Evolutionary conservation across 2,888 invertebrate genomes (phyloP).

Genomic region (Tholera decimalis): DNA sequence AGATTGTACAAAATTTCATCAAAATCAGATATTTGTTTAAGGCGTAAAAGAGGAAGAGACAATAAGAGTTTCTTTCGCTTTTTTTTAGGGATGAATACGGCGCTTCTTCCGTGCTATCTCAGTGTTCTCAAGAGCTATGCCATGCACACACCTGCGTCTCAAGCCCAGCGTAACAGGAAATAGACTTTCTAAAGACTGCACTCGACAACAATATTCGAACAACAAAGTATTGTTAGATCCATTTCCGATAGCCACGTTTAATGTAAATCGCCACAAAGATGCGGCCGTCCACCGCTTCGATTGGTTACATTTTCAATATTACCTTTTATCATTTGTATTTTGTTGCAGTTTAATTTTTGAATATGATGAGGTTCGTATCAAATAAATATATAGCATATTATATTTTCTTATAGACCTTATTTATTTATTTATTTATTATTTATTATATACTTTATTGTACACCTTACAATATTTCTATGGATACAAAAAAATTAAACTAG

Average conservation of each 20-base stretch:
- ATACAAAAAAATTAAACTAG: too few relatives aligned
- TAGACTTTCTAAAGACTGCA: slow-evolving; percentile 6
- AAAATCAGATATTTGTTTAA: too few relatives aligned
- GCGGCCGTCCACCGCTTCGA: not conserved
- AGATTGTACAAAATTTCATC: too few relatives aligned
- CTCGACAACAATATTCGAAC: slow-evolving; percentile 9
- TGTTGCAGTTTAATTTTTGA: not conserved
- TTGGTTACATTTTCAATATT: slow-evolving; percentile 20
- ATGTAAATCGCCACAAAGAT: not conserved
- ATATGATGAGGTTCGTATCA: not conserved
- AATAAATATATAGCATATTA: too few relatives aligned
- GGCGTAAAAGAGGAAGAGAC: too few relatives aligned
- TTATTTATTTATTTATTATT: too few relatives aligned
- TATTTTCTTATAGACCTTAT: too few relatives aligned
- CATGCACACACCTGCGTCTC: not conserved
- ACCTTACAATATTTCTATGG: too few relatives aligned
- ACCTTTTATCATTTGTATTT: not conserved
- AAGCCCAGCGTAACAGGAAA: slow-evolving; percentile 13
- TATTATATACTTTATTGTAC: not conserved
- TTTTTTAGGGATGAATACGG: too few relatives aligned
- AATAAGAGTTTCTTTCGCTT: too few relatives aligned
- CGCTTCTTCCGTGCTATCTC: not conserved
- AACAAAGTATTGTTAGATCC: not conserved
- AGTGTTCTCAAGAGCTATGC: not conserved
- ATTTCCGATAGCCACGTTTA: slow-evolving; percentile 14